Evolutionary conservation across 2,797 vertebrate species (phyloP).

Genomic region (Orientallactaga sibirica): DNA sequence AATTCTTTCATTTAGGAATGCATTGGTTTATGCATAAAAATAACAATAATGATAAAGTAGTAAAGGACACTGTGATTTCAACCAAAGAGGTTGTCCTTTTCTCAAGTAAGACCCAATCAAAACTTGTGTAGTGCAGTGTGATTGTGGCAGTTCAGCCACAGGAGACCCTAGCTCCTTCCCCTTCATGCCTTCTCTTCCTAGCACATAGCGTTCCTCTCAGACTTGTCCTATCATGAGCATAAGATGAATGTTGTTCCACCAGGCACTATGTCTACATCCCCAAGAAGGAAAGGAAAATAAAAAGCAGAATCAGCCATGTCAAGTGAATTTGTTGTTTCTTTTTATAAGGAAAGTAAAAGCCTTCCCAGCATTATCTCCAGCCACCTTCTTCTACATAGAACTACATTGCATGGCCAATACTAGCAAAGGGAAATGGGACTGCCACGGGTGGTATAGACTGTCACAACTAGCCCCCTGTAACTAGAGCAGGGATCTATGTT

Average conservation of each 20-base stretch:
- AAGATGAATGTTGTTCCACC: neutral
- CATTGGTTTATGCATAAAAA: constrained; percentile 23
- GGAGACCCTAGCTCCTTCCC: neutral
- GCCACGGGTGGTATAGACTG: neutral
- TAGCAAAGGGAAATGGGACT: neutral
- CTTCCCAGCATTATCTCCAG: neutral
- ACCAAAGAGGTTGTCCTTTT: neutral
- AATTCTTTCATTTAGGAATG: neutral
- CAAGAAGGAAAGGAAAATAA: neutral
- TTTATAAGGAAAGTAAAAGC: constrained; percentile 25
- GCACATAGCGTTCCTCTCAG: neutral
- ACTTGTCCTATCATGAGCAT: neutral
- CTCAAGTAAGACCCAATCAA: neutral
- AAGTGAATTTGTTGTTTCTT: neutral
- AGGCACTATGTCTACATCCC: neutral
- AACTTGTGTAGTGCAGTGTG: neutral
- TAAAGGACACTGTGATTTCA: neutral
- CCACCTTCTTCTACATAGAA: neutral
- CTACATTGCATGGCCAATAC: neutral
- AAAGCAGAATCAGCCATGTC: neutral
- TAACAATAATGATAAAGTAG: neutral
- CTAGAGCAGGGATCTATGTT: neutral
- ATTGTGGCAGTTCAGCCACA: rapidly evolving
- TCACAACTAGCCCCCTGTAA: neutral
- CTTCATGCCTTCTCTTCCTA: neutral